Evolutionary conservation across 1,140 invertebrate species (phyloP), one percentile per base, ranked within the genome.

Genomic region (Anoplolepis gracilipes): DNA sequence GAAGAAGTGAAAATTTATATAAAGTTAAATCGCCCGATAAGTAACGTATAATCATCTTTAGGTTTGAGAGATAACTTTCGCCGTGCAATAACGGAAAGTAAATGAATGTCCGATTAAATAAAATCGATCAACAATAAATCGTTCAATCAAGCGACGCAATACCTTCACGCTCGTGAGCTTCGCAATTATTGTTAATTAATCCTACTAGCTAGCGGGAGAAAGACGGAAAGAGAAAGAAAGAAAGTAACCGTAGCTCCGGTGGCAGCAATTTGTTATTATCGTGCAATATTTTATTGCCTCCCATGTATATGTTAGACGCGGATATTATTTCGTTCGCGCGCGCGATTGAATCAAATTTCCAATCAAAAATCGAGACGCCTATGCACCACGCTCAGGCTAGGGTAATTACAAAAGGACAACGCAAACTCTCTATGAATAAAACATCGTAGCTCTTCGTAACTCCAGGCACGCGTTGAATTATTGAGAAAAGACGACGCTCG

Each of bases 371-470:
- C 65, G 84, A 84, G 57, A 64, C 76, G 39, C 76, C 75, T 64
- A 57, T 69, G 84, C 70, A 11, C 61, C 28, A 16, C 59, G 25
- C 65, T 42, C 76, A 46, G 65, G 81, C 85, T 85, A 33, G 85
- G 57, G 85, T 91, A 91, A 91, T 90, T 90, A 89, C 85, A 90
- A 91, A 91, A 85, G 81, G 69, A 89, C 85, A 79, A 79, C 69
- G 79, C 62, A 42, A 64, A 70, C 22, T 16, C 46, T 19, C 72
- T 62, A 90, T 90, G 90, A 91, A 92, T 92, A 91, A 92, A 88
- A 91, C 72, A 92, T 92, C 28, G 73, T 53, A n/a, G 19, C 79
- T 65, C 36, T 57, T 85, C 84, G 89, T 77, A 76, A 89, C 89
- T 78, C 82, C 65, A 59, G 75, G 82, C 91, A 90, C 87, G 88